Conservation (phyloP, 2,797 vertebrate genomes). For the Etheostoma perlongum region DNA sequence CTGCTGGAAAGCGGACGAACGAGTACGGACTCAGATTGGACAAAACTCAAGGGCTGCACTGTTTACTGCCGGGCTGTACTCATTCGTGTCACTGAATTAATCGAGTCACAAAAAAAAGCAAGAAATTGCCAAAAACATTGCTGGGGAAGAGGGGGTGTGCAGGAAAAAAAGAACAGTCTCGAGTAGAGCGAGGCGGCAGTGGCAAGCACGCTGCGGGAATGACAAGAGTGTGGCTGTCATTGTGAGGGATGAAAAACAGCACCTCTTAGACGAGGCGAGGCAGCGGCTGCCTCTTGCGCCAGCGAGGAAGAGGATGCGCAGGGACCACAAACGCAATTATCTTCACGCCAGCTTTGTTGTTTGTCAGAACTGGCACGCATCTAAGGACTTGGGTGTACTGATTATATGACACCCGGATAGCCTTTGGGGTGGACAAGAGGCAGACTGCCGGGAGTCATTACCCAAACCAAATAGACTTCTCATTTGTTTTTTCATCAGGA, state of each 20-base stretch:
- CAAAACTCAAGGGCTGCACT: slow-evolving; percentile 66
- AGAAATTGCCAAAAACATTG: slow-evolving; percentile 67
- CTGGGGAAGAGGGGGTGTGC: slow-evolving; percentile 25
- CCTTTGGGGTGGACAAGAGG: slow-evolving; percentile 74
- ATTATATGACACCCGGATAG: slow-evolving; percentile 79
- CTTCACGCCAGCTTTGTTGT: slow-evolving; percentile 77
- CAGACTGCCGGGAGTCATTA: slow-evolving; percentile 78
- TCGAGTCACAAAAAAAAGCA: slow-evolving; percentile 52
- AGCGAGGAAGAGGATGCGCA: slow-evolving; percentile 61
- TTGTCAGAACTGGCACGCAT: slow-evolving; percentile 73
- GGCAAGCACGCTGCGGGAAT: slow-evolving; percentile 68
- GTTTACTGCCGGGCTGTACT: slow-evolving; percentile 65
- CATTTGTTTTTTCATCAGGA: slow-evolving; percentile 72
- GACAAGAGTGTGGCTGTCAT: slow-evolving; percentile 75
- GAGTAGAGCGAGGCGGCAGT: slow-evolving; percentile 54
- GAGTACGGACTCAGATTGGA: slow-evolving; percentile 68
- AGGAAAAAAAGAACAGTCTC: slow-evolving; percentile 37
- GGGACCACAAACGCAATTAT: slow-evolving; percentile 78
- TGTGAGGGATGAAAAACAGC: slow-evolving; percentile 78
- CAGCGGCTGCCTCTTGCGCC: slow-evolving; percentile 62
- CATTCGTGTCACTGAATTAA: slow-evolving; percentile 77
- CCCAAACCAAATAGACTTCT: slow-evolving; percentile 76
- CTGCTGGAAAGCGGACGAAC: slow-evolving; percentile 58
- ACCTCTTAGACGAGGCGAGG: slow-evolving; percentile 75
- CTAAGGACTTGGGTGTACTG: slow-evolving; percentile 73